These are phyloP conservation scores for Minunthozetes semirufus DNA, from an alignment of 2,888 invertebrate species.

Conservation along the genomic window DNA sequence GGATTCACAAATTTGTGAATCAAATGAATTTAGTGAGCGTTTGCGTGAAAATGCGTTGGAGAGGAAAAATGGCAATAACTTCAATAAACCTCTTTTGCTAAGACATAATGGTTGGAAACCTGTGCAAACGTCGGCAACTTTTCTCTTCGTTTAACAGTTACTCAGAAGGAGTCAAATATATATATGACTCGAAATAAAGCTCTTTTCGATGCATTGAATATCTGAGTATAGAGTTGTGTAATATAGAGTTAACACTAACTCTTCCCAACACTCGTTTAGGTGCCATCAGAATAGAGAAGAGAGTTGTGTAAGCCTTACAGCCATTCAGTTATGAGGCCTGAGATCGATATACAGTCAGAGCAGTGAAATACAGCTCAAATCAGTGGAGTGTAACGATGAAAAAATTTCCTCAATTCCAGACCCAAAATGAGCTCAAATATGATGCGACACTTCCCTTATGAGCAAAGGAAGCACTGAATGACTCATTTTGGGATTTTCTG, in stretches of 20 bases:
- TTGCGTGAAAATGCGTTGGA: constrained; percentile 7
- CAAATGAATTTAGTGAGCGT: constrained; percentile 17
- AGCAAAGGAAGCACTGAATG: constrained; percentile 8
- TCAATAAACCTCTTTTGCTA: constrained; percentile 3
- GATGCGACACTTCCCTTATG: constrained; percentile 14
- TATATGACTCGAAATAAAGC: constrained; percentile 25
- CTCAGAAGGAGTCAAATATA: constrained; percentile 22
- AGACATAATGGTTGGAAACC: background rate
- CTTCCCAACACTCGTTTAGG: background rate
- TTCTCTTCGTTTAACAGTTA: constrained; percentile 26
- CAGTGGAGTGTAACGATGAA: constrained; percentile 24
- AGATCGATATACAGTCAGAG: constrained; percentile 1
- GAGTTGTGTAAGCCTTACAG: constrained; percentile 1
- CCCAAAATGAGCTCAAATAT: constrained; percentile 11
- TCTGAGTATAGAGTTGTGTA: background rate
- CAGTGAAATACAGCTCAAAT: background rate
- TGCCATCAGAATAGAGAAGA: background rate
- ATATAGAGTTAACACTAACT: constrained; percentile 20
- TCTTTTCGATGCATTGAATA: constrained; percentile 18
- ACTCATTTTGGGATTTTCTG: background rate
- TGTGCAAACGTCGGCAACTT: constrained; percentile 6
- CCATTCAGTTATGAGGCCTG: background rate
- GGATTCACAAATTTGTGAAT: constrained; percentile 12
- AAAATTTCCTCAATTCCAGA: constrained; percentile 13
- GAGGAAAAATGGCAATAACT: constrained; percentile 19